Percentiles rank a stretch among this genome's conserved stretches.
phyloP scores from a whole-genome alignment of 1,140 invertebrate genomes.

The Drosophila athabasca region DNA sequence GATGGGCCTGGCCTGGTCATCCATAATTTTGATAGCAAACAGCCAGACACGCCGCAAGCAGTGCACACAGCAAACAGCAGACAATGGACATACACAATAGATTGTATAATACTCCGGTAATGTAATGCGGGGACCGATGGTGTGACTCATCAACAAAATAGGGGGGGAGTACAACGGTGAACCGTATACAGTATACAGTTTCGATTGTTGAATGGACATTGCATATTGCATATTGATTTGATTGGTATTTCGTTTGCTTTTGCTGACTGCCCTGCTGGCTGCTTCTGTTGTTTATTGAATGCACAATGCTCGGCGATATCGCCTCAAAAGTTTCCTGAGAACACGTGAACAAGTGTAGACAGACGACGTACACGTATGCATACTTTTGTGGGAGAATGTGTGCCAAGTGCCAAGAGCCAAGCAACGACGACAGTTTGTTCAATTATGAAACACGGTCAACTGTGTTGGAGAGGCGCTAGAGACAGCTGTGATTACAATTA shows the following conservation, averaged over 20 bases:
- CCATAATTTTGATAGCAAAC: constrained; percentile 50
- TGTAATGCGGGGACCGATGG: neutral
- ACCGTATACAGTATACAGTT: constrained; percentile 24
- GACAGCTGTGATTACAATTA: constrained; percentile 12
- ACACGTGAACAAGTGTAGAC: constrained; percentile 22
- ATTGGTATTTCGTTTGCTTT: neutral
- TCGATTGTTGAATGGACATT: constrained; percentile 42
- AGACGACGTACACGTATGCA: no score
- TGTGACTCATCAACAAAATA: constrained; percentile 40
- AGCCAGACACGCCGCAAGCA: constrained; percentile 8
- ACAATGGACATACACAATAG: constrained; percentile 17
- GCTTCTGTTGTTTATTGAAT: constrained; percentile 17
- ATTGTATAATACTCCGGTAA: constrained; percentile 43
- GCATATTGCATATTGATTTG: constrained; percentile 39
- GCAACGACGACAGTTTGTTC: no score
- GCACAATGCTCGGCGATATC: constrained; percentile 2
- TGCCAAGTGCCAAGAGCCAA: no score
- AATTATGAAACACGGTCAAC: no score
- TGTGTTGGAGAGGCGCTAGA: no score
- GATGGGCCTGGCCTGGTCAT: constrained; percentile 37
- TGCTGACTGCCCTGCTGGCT: constrained; percentile 1
- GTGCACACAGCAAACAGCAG: constrained; percentile 6
- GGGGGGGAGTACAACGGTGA: no score
- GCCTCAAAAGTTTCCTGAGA: constrained; percentile 6
- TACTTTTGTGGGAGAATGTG: no score